A percentile compares a stretch with the other conserved stretches of the same genome.
Evolutionary conservation across 2,888 invertebrate genomes (phyloP).

Genomic region (Pelosia muscerda): DNA sequence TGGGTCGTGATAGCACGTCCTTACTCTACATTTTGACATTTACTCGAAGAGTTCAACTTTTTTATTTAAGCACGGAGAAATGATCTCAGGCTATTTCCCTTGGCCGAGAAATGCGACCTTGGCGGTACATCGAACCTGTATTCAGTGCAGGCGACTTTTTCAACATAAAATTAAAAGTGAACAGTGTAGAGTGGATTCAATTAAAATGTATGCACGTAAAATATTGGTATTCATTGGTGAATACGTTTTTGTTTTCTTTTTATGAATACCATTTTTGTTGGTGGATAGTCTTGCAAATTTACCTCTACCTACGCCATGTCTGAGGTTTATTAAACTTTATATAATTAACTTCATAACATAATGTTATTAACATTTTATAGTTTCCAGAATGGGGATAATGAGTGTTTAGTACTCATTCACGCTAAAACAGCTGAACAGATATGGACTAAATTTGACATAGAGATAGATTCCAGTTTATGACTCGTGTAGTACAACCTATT

Average conservation of each 20-base stretch:
- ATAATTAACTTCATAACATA: neutral
- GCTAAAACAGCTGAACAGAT: neutral
- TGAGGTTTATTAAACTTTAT: neutral
- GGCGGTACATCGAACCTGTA: slow-evolving; percentile 71
- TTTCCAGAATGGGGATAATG: neutral
- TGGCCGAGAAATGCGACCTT: slow-evolving; percentile 79
- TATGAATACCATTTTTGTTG: neutral
- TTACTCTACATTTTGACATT: slow-evolving; percentile 55
- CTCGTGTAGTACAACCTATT: neutral
- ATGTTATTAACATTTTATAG: neutral
- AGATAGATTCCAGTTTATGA: neutral
- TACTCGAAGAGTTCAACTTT: slow-evolving; percentile 52
- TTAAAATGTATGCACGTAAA: slow-evolving; percentile 43
- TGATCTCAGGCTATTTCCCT: slow-evolving; percentile 73
- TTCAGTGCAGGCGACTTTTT: slow-evolving; percentile 63
- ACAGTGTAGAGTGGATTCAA: slow-evolving; percentile 35
- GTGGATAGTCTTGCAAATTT: neutral
- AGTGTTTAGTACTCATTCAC: neutral
- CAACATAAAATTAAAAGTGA: slow-evolving; percentile 54
- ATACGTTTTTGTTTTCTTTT: neutral
- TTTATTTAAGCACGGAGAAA: slow-evolving; percentile 74
- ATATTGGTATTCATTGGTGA: slow-evolving; percentile 5
- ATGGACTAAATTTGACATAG: neutral
- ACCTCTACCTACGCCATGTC: neutral
- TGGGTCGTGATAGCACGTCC: slow-evolving; percentile 10